Evolutionary conservation across 2,888 invertebrate genomes (phyloP).

Genomic region (Sarcophaga subvicina): DNA sequence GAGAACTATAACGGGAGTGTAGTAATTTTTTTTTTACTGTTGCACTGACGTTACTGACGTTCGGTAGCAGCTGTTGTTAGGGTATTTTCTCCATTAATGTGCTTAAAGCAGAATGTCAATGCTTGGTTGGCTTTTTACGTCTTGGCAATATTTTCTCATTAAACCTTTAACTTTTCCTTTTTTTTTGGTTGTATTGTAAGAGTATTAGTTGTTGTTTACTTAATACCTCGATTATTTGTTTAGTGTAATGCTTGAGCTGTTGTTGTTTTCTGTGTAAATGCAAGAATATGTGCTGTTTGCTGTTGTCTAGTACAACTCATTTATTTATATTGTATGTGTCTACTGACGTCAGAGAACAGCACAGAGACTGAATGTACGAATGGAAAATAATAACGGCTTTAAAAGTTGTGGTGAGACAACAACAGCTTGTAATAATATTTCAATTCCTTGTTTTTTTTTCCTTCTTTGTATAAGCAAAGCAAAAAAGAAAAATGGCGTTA

Average conservation of each 20-base stretch:
- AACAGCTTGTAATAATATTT: not conserved
- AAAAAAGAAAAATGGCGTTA: not conserved
- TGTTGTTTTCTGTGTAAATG: too few relatives aligned
- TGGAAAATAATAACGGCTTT: slow-evolving; percentile 2
- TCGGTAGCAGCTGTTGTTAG: not conserved
- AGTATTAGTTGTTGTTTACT: too few relatives aligned
- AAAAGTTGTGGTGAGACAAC: not conserved
- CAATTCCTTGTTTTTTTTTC: not conserved
- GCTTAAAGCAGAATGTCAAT: not conserved
- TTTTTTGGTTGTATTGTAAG: too few relatives aligned
- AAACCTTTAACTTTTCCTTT: not conserved
- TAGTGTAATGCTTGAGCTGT: too few relatives aligned
- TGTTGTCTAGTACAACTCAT: not conserved
- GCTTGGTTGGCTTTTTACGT: not conserved
- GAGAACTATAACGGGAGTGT: not conserved
- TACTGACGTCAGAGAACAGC: slow-evolving; percentile 53
- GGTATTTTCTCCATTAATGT: not conserved
- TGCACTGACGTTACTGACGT: not conserved
- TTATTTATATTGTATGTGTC: slow-evolving; percentile 28
- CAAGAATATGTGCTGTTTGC: not conserved
- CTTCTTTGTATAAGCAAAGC: not conserved
- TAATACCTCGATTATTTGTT: too few relatives aligned
- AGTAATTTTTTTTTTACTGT: not conserved
- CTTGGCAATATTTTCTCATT: not conserved
- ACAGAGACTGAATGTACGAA: slow-evolving; percentile 10